phyloP scores from a whole-genome alignment of 2,113 vertebrate genomes.

The Carettochelys insculpta region DNA sequence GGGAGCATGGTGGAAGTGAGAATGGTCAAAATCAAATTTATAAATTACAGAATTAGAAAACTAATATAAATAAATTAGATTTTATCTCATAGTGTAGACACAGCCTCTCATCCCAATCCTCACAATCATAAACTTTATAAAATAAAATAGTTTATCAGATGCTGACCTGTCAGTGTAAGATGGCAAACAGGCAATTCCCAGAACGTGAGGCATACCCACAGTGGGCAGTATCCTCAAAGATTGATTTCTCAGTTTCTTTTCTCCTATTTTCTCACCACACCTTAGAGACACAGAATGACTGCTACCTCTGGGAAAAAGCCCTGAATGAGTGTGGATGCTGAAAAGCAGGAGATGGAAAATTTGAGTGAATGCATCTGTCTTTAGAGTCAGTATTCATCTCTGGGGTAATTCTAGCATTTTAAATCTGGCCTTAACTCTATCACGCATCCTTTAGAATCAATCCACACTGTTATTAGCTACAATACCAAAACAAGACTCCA shows the following conservation, averaged over 20 bases:
- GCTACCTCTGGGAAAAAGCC: neutral
- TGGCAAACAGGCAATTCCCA: neutral
- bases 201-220: neutral
- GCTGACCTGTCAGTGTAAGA: fast-evolving
- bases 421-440: neutral
- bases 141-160: fast-evolving
- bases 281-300: neutral
- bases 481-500: neutral
- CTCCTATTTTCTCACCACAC: neutral
- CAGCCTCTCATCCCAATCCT: neutral
- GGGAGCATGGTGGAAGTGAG: too few relatives aligned
- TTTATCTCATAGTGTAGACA: too few relatives aligned
- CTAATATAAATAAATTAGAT: too few relatives aligned
- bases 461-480: neutral
- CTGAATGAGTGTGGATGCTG: neutral
- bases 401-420: neutral
- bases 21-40: too few relatives aligned
- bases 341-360: neutral
- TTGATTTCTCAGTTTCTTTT: neutral
- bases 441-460: neutral
- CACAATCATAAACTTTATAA: neutral
- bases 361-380: neutral
- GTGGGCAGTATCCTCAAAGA: neutral
- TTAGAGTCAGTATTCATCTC: neutral
- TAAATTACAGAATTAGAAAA: too few relatives aligned